Evolutionary conservation across 2,888 invertebrate species (phyloP), one percentile per base, ranked within the genome.

Genomic region (Pammene aurita): DNA sequence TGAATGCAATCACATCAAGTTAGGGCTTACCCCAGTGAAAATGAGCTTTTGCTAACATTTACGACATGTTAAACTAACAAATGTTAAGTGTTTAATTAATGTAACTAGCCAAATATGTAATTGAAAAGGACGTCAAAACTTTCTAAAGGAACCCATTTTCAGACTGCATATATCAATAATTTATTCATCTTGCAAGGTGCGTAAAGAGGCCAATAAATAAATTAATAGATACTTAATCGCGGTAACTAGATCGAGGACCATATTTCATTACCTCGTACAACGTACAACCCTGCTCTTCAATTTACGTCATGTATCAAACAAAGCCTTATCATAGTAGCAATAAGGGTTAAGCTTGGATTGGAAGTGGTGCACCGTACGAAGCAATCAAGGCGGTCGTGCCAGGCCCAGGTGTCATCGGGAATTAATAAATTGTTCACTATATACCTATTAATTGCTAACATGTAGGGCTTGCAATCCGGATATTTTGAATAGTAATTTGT

Each of bases 311-410:
- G n/a, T 16, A 14, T 7, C 16, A 64, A 48, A 41, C n/a, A 35
- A 16, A 4, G 11, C 46, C 65, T 69, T 68, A 64, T 64, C 10
- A 13, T 48, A 1, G 7, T 7, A 16, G n/a, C 10, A 42, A 52
- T 41, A 57, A 13, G 13, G 42, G 35, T 52, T 10, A 35, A 16
- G 42, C 13, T 41, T 5, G 9, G 13, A 34, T 41, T 10, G 18
- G 7, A 14, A 18, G 52, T 66, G 56, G 66, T 71, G 60, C 44
- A 63, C 64, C 44, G 46, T 57, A 67, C 60, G 54, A 62, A 64
- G 67, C 73, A 73, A 70, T 73, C 71, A 58, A 67, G 62, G 63
- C 46, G 67, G 67, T n/a, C n/a, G n/a, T 18, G 60, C 58, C 61
- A 55, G 42, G 68, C 66, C 58, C 61, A 55, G 42, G 68, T 65